Conservation (phyloP, 1,140 invertebrate species). For the Leptonema lineaticorne region DNA sequence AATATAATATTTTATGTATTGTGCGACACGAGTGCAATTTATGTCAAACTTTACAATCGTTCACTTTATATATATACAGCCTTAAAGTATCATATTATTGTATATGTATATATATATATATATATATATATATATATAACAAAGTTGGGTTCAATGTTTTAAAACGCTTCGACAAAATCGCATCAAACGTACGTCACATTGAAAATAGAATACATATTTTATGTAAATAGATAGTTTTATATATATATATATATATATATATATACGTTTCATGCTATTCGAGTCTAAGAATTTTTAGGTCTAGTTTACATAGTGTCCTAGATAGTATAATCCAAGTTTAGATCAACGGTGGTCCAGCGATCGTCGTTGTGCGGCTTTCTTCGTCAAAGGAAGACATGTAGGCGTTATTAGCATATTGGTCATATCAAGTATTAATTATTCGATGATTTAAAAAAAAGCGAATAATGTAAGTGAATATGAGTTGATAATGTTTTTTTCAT, state of each 20-base stretch:
- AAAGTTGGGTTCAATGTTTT: neutral
- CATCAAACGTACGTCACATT: neutral
- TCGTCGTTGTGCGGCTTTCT: neutral
- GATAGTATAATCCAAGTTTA: conserved; percentile 8
- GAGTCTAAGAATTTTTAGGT: conserved; percentile 9
- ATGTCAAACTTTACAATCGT: too few species aligned
- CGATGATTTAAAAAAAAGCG: too few species aligned
- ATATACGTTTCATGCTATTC: neutral
- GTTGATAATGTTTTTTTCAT: too few species aligned
- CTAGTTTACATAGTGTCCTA: conserved; percentile 14
- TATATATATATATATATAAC: neutral
- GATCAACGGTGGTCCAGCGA: conserved; percentile 12
- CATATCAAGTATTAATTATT: too few species aligned
- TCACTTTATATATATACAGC: too few species aligned
- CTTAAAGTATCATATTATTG: too few species aligned
- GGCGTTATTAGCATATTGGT: too few species aligned
- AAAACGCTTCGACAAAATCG: neutral
- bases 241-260: neutral
- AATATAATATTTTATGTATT: too few species aligned
- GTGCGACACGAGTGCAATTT: too few species aligned
- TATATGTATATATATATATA: neutral
- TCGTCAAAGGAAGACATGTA: conserved; percentile 16
- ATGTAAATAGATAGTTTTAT: neutral
- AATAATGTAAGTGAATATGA: too few species aligned
- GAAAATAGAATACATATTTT: too few species aligned